phyloP scores from a whole-genome alignment of 2,113 vertebrate species.

The Pomatorhinus ruficollis region DNA sequence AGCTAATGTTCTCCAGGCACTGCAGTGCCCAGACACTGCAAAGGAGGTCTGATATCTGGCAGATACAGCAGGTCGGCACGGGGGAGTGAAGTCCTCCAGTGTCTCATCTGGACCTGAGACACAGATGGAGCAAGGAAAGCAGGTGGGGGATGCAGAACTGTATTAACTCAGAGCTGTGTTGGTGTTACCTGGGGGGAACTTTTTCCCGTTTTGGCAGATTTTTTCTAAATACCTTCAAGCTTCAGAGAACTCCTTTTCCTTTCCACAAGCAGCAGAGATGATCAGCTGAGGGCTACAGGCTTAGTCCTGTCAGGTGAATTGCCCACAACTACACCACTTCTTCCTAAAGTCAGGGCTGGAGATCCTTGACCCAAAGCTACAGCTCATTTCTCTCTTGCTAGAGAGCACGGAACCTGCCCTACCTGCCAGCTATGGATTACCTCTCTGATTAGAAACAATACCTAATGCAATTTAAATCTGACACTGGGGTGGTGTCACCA shows the following conservation, averaged over 20 bases:
- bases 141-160: background rate
- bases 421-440: background rate
- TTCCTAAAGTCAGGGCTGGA: background rate
- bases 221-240: background rate
- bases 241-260: background rate
- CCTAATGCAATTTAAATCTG: background rate
- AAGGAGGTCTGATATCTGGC: background rate
- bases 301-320: background rate
- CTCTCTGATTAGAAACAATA: background rate
- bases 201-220: background rate
- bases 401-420: background rate
- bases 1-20: background rate
- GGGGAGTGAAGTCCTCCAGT: background rate
- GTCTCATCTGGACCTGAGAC: background rate
- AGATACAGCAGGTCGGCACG: background rate
- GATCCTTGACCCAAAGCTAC: background rate
- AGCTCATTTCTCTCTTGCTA: background rate
- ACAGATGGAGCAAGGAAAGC: background rate
- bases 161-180: background rate
- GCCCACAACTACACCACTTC: background rate
- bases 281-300: background rate
- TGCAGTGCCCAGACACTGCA: background rate
- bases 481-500: background rate
- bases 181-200: fast-evolving
- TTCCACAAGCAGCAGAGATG: background rate